Evolutionary conservation across 1,140 invertebrate species (phyloP), one percentile per base, ranked within the genome.

Genomic region (Halictus rubicundus): DNA sequence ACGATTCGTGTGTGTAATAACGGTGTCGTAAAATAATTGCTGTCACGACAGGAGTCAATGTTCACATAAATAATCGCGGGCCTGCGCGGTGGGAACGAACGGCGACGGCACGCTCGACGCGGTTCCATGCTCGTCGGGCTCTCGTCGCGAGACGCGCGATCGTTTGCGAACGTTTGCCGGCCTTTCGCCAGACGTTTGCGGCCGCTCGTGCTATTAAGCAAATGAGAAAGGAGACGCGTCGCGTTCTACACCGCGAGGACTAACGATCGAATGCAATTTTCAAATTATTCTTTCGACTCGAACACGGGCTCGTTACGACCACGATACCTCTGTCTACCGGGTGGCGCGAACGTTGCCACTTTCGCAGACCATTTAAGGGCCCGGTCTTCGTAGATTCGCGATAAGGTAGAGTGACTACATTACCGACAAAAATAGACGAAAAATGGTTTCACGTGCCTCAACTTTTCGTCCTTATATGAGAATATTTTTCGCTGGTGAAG

Each of bases 181-280:
- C 42, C 10, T 12, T 46, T 12, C 10, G 2, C 42, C 32, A 32
- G 32, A 32, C 32, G 32, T 32, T 32, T 32, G 32, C 32, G 32
- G 42, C 14, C 4, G 10, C 12, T 32, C 25, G 25, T 66, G 64
- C 37, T 42, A 65, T 65, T 65, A 65, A 65, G 32, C 39, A 65
- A 65, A 65, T 42, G 64, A 65, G 21, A 65, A 21, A n/a, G 37
- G 37, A n/a, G 37, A n/a, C 37, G 64, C 37, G 64, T 10, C 54
- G 19, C 25, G 12, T 16, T 6, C 27, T 39, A 19, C 32, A n/a
- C 16, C 32, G 32, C 7, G 25, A 61, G 23, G 59, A 25, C 59
- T 61, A 61, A 61, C 59, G 59, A 61, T 25, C 59, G 23, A 61
- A 61, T 61, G 59, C 59, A 61, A 61, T 61, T 61, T 61, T 61